Base-by-base conservation (phyloP, 2,797 vertebrate species). In the Gephyroberyx darwinii region DNA sequence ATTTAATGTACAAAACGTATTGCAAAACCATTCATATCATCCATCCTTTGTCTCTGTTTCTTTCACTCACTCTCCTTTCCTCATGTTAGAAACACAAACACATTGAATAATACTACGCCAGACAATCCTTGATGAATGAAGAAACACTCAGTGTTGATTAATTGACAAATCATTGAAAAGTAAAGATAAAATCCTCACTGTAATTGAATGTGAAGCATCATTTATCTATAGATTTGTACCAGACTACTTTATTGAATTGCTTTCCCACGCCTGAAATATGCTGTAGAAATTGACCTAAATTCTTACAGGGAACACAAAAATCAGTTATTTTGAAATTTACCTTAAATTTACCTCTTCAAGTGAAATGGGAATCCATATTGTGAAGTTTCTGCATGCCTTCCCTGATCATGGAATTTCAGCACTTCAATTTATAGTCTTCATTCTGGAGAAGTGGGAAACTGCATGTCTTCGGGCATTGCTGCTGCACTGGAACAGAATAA, bases 121-220 rank as follows among this genome's bases (percentile, higher is more conserved):
- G 63, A 74, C 74, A 79, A 78, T 71, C 78, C 71, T 82, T 83
- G 82, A 89, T 90, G 76, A 87, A 91, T 88, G 85, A 82, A 86
- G 87, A 89, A 90, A 88, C 65, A 69, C 84, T 86, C 83, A 74
- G 74, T 81, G 84, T 90, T 83, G 87, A 93, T 88, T 92, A 89
- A 93, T 92, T 92, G 90, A 89, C 85, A 88, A 89, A 91, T 88
- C 86, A 88, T 81, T 89, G 84, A 86, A 88, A 91, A 84, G 86
- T 88, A 84, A 90, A 92, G 89, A 89, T 93, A 90, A 93, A 91
- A 92, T 90, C 86, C 82, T 89, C 88, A 90, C 84, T 89, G 78
- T 90, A 91, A 93, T 93, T 93, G 85, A 92, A 93, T 88, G 90
- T 91, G 92, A 93, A 92, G 90, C 90, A 90, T 91, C 89, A 92